These are phyloP conservation scores for Lepus townsendii DNA, from an alignment of 2,797 vertebrate species.

Conservation along the genomic window DNA sequence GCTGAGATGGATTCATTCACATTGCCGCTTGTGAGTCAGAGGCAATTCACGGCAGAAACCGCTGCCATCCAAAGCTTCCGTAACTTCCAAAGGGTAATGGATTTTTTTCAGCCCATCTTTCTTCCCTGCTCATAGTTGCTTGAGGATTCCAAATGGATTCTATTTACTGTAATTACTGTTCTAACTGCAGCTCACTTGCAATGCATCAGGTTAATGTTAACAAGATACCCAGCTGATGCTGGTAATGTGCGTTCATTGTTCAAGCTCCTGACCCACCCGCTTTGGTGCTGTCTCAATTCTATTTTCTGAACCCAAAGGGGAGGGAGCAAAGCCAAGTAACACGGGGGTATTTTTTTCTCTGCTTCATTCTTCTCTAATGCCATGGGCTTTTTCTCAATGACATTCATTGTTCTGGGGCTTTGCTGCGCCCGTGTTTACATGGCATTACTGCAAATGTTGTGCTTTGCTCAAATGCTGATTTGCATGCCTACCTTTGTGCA, in stretches of 20 bases:
- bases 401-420: slow-evolving; percentile 65
- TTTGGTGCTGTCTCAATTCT: slow-evolving; percentile 81
- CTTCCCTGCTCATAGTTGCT: slow-evolving; percentile 84
- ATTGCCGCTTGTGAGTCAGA: slow-evolving; percentile 73
- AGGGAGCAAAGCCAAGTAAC: slow-evolving; percentile 73
- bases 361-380: slow-evolving; percentile 70
- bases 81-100: slow-evolving; percentile 85
- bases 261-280: slow-evolving; percentile 73
- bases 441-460: slow-evolving; percentile 38
- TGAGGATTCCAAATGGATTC: slow-evolving; percentile 87
- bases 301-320: slow-evolving; percentile 78
- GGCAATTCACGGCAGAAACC: slow-evolving; percentile 77
- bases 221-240: slow-evolving; percentile 83
- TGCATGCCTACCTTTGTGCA: not conserved
- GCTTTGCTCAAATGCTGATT: slow-evolving; percentile 37
- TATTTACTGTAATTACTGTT: slow-evolving; percentile 89
- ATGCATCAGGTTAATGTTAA: slow-evolving; percentile 88
- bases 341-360: not conserved
- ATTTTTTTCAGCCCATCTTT: slow-evolving; percentile 80
- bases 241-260: slow-evolving; percentile 84
- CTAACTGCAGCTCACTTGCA: slow-evolving; percentile 86
- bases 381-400: slow-evolving; percentile 70
- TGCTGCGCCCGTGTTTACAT: slow-evolving; percentile 29
- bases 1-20: slow-evolving; percentile 80
- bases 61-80: slow-evolving; percentile 76